Percentiles rank a stretch among this genome's conserved stretches.
phyloP scores from a whole-genome alignment of 2,888 invertebrate species.

The Sylvicola cinctus region DNA sequence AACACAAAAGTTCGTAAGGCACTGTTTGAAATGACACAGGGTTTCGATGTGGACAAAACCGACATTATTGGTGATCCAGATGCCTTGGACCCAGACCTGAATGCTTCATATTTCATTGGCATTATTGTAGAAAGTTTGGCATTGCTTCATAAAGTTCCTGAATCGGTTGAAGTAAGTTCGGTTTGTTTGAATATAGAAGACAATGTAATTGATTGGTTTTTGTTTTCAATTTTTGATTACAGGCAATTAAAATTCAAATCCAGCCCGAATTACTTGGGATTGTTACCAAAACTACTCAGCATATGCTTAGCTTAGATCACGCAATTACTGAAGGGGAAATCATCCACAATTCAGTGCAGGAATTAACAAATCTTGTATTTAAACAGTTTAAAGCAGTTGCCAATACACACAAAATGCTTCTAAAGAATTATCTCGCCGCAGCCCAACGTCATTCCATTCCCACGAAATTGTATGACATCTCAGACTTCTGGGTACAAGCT shows the following conservation, averaged over 20 bases:
- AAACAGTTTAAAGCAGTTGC: constrained; percentile 68
- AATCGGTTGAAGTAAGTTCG: constrained; percentile 51
- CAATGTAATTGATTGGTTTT: too few species aligned
- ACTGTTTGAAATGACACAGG: constrained; percentile 29
- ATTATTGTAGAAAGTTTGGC: constrained; percentile 71
- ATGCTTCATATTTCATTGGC: constrained; percentile 50
- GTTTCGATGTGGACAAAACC: constrained; percentile 21
- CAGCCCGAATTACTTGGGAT: constrained; percentile 63
- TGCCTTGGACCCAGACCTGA: constrained; percentile 34
- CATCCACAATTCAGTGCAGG: constrained; percentile 27
- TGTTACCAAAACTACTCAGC: constrained; percentile 58
- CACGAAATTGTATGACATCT: constrained; percentile 40
- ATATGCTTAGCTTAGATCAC: constrained; percentile 38
- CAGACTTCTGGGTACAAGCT: constrained; percentile 76
- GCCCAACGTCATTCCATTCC: constrained; percentile 34
- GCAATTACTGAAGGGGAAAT: constrained; percentile 9
- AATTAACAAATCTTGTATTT: constrained; percentile 52
- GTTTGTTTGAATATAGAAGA: background rate
- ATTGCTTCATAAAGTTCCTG: constrained; percentile 61
- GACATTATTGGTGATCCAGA: constrained; percentile 37
- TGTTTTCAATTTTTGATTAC: too few species aligned
- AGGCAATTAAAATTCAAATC: constrained; percentile 66
- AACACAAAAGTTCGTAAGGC: constrained; percentile 30
- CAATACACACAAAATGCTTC: constrained; percentile 47
- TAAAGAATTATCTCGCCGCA: constrained; percentile 41